These are phyloP conservation scores for Pristis pectinata DNA, from an alignment of 2,797 vertebrate genomes.

Conservation along the genomic window DNA sequence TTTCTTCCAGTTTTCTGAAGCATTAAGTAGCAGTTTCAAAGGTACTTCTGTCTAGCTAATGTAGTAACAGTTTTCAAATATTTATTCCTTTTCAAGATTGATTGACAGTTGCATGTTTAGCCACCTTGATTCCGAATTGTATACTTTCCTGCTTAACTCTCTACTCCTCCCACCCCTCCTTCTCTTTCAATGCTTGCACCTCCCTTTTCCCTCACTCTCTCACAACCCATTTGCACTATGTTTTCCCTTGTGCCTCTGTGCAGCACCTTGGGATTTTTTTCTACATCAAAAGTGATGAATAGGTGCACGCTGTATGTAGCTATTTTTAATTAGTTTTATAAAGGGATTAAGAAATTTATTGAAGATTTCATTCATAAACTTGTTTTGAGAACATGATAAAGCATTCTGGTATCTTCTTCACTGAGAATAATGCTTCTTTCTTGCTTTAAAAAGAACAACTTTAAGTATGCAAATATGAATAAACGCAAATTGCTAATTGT, in stretches of 20 bases:
- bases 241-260: background rate
- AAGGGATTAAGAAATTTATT: background rate
- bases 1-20: constrained; percentile 79
- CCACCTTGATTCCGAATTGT: background rate
- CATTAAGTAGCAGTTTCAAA: background rate
- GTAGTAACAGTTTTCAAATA: background rate
- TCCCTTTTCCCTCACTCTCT: background rate
- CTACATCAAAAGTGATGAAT: background rate
- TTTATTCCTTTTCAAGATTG: constrained; percentile 18
- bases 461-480: background rate
- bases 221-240: background rate
- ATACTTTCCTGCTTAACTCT: background rate
- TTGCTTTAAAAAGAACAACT: background rate
- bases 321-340: background rate
- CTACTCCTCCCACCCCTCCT: background rate
- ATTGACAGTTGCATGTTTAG: background rate
- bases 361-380: background rate
- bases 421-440: background rate
- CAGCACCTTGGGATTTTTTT: background rate
- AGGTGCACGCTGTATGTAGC: background rate
- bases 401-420: background rate
- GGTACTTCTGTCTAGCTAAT: background rate
- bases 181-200: background rate
- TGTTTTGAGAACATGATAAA: background rate
- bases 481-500: background rate